These are phyloP conservation scores for Lithodes maja DNA, from an alignment of 2,888 invertebrate genomes.

Conservation along the genomic window DNA sequence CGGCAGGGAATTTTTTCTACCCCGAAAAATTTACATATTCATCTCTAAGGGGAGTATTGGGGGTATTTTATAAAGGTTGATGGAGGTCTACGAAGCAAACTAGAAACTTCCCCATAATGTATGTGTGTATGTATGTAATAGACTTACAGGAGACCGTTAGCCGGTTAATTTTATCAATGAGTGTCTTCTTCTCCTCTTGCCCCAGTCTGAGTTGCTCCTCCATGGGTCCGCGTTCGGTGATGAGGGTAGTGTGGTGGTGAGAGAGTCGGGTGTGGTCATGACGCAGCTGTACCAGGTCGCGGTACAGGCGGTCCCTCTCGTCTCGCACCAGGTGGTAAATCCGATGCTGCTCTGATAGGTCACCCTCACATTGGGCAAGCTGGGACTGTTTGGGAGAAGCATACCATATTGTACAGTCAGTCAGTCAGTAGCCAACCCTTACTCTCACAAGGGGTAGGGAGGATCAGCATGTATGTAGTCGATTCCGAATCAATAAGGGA, in stretches of 20 bases:
- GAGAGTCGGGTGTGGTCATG: constrained; percentile 63
- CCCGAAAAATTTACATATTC: no score
- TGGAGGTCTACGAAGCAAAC: no score
- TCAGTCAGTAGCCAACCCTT: no score
- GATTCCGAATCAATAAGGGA: no score
- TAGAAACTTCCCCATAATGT: neutral
- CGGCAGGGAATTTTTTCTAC: no score
- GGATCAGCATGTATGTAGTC: no score
- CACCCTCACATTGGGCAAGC: constrained; percentile 53
- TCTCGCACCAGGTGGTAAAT: constrained; percentile 63
- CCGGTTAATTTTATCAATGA: constrained; percentile 67
- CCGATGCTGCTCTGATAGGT: constrained; percentile 67
- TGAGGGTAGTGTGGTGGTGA: constrained; percentile 63
- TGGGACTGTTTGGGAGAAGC: constrained; percentile 46
- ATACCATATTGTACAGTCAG: no score
- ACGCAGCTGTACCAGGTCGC: constrained; percentile 62
- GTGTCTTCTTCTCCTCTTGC: constrained; percentile 65
- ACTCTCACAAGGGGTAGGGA: no score
- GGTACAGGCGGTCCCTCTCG: constrained; percentile 64
- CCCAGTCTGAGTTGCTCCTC: constrained; percentile 54
- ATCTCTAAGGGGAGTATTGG: no score
- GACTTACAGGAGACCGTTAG: constrained; percentile 64
- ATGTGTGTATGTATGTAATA: neutral
- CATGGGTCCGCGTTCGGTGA: constrained; percentile 55
- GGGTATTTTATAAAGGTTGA: no score